Evolutionary conservation across 2,888 invertebrate genomes (phyloP).

Genomic region (Clepsis dumicolana): DNA sequence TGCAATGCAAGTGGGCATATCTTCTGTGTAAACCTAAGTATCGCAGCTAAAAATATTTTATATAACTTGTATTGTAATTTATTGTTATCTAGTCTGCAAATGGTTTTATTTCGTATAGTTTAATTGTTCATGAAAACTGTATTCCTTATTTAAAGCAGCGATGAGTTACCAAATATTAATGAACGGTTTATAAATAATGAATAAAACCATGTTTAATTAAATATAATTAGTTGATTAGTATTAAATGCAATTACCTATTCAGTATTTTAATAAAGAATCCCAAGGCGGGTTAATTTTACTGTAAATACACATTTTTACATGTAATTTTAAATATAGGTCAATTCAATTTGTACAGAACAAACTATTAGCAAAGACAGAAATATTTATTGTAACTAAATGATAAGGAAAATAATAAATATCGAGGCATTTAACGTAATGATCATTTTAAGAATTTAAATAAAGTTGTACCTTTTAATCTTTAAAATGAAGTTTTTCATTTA

Average conservation of each 20-base stretch:
- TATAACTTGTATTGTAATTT: constrained; percentile 12
- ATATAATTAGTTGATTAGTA: constrained; percentile 15
- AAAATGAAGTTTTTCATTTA: constrained; percentile 25
- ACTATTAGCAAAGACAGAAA: constrained; percentile 30
- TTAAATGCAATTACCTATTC: constrained; percentile 34
- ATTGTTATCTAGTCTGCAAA: constrained; percentile 37
- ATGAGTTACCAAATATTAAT: constrained; percentile 41
- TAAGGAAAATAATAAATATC: constrained; percentile 19
- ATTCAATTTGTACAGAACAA: constrained; percentile 35
- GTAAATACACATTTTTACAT: constrained; percentile 34
- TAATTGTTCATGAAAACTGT: constrained; percentile 7
- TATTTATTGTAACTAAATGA: constrained; percentile 34
- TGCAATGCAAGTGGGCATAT: not conserved
- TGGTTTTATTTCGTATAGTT: constrained; percentile 20
- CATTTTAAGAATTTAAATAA: constrained; percentile 30
- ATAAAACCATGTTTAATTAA: not conserved
- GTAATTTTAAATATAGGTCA: constrained; percentile 25
- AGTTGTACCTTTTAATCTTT: constrained; percentile 26
- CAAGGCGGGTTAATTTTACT: constrained; percentile 13
- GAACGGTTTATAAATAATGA: constrained; percentile 22
- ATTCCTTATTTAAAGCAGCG: constrained; percentile 26
- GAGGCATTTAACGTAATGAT: constrained; percentile 33
- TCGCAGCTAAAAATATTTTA: not conserved
- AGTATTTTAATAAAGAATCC: constrained; percentile 32
- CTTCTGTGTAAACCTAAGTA: not conserved